Base-by-base conservation (phyloP, 2,888 invertebrate species). In the Drosophila peninsularis region DNA sequence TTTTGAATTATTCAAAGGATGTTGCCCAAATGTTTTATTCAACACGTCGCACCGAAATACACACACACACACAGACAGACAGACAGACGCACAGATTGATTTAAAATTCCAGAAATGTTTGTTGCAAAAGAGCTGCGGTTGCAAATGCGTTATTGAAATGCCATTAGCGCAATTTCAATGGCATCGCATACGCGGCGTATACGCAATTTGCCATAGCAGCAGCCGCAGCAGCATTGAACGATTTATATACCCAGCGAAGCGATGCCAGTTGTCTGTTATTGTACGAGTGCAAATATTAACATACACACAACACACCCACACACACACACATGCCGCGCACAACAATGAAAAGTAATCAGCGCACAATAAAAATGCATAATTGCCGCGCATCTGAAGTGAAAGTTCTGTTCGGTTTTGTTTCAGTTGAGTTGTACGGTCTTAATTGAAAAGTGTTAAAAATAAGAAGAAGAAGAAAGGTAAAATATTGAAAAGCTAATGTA, bases 111-210 rank as follows among this genome's bases (percentile, higher is more conserved):
- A 52, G 57, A 87, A 84, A 64, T 64, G 30, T 64, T 55, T 44
- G 66, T 41, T 62, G 62, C 32, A 69, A 74, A 74, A 75, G 56
- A 54, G 64, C 42, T 78, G 77, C 71, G 76, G 78, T 70, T 76
- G 65, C 61, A 64, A 49, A 52, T 62, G 66, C 53, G 63, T 82
- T 88, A 85, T 83, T 83, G 82, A 88, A 88, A 83, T 73, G 85
- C 85, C 88, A 83, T 88, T 83, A 83, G 88, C 68, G 86, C 45
- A 68, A 64, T 78, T 75, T 64, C 66, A 54, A 72, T 61, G 67
- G 34, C 32, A 4, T 11, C 14, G 44, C 66, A 55, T 50, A 80
- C 69, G 70, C 65, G 80, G 67, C 82, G 82, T 82, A 82, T 82
- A 79, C 78, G 75, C 71, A 74, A 86, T 75, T 61, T 75, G 71